phyloP scores from a whole-genome alignment of 2,888 invertebrate genomes.

The Monopis laevigella region DNA sequence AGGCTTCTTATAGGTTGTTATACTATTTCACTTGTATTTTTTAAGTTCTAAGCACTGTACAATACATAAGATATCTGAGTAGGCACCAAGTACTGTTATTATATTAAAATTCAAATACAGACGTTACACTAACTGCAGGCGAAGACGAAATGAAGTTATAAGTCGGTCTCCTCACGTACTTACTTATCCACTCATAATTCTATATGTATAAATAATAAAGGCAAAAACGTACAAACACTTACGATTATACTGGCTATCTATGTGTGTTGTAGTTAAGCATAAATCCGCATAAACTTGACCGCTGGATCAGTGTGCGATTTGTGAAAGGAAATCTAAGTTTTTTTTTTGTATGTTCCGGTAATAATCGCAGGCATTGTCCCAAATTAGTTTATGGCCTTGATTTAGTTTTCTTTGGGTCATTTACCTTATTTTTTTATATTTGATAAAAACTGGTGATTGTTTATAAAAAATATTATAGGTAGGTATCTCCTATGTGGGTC shows the following conservation, averaged over 20 bases:
- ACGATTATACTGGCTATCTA: slow-evolving; percentile 2
- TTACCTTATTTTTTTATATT: too few species aligned
- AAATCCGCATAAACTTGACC: background rate
- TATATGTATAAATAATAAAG: slow-evolving; percentile 3
- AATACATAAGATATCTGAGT: too few species aligned
- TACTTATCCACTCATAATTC: too few species aligned
- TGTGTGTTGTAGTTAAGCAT: slow-evolving; percentile 5
- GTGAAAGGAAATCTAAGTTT: slow-evolving; percentile 1
- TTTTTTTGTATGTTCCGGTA: slow-evolving; percentile 8
- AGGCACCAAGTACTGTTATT: background rate
- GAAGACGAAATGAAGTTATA: slow-evolving; percentile 4
- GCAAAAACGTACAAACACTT: background rate
- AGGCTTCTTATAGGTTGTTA: too few species aligned
- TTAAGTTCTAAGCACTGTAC: too few species aligned
- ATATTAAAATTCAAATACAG: slow-evolving; percentile 1
- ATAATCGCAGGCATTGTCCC: too few species aligned
- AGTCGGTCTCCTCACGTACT: background rate
- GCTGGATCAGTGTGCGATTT: background rate
- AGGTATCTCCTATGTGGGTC: too few species aligned
- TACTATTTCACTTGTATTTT: too few species aligned
- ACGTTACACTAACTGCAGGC: slow-evolving; percentile 1
- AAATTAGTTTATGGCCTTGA: too few species aligned
- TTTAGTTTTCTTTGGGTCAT: too few species aligned
- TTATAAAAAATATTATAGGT: too few species aligned
- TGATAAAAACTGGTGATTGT: too few species aligned